Evolutionary conservation across 2,797 vertebrate species (phyloP), one percentile per base, ranked within the genome.

Genomic region (Melanotaenia trifasciata): DNA sequence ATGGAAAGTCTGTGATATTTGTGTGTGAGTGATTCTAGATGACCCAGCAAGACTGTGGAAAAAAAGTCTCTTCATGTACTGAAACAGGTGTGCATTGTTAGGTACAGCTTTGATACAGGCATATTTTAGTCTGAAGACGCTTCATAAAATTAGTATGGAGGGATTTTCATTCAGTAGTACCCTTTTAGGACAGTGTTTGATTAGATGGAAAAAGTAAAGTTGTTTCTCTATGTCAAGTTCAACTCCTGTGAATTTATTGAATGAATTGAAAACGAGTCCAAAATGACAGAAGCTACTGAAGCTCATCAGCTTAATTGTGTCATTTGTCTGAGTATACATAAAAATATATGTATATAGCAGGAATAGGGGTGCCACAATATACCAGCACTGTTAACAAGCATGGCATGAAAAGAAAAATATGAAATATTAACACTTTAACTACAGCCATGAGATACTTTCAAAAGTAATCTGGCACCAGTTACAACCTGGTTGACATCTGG

Each of bases 1-100:
- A 90, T 86, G 81, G 85, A 88, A 86, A 77, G 76, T 84, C 79
- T 84, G 84, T 87, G 84, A 83, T 86, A 81, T 81, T 26, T 79
- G 61, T 77, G 67, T 83, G 84, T 72, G 77, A 82, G 76, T 84
- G 74, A 78, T 82, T 87, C 61, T 36, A 64, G 67, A 86, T 79
- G 58, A 84, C 79, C 85, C 79, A 78, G 61, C 78, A 76, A 74
- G 51, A 78, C 20, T 54, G 62, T 30, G 43, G 35, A 18, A 54
- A 65, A 70, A 64, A 65, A 61, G 20, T 12, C 51, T 11, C 32
- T 73, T 28, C n/a, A 72, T 60, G 16, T 62, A 38, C 67, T 69
- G 16, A 70, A 68, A 50, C 67, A 72, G 64, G 73, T 78, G 24
- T 38, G 28, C 30, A 53, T 69, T 61, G 58, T 76, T 57, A 18